Evolutionary conservation across 23 tunicate genomes (phyloP).

Genomic region (Ascidia mentula): DNA sequence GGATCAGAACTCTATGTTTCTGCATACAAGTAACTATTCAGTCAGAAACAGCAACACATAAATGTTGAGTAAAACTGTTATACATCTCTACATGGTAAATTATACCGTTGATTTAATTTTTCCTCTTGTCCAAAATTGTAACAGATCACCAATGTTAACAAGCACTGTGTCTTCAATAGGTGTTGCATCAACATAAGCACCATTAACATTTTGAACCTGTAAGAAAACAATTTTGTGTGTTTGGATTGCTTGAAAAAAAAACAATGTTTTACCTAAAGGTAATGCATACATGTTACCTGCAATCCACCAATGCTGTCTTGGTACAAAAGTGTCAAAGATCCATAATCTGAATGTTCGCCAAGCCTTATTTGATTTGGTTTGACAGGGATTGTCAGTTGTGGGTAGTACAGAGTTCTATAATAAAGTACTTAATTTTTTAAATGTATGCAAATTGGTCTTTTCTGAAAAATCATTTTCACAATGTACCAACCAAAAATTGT

Average conservation of each 20-base stretch:
- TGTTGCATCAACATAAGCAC: slow-evolving; percentile 51
- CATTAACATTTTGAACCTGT: slow-evolving; percentile 18
- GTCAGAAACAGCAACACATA: no score
- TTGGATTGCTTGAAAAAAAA: no score
- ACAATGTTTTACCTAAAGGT: no score
- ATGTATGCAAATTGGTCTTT: no score
- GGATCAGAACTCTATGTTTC: slow-evolving; percentile 42
- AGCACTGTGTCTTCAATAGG: slow-evolving; percentile 63
- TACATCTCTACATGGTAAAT: no score
- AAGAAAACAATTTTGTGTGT: neutral
- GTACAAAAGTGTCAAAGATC: slow-evolving; percentile 70
- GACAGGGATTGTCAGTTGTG: slow-evolving; percentile 37
- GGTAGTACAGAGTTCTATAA: slow-evolving; percentile 71
- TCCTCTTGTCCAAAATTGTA: slow-evolving; percentile 61
- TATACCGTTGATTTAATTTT: slow-evolving; percentile 62
- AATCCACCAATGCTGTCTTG: slow-evolving; percentile 83
- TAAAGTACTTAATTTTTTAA: no score
- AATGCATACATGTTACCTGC: slow-evolving; percentile 42
- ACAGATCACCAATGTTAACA: slow-evolving; percentile 63
- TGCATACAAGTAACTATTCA: no score
- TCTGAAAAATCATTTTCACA: no score
- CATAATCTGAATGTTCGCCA: slow-evolving; percentile 87
- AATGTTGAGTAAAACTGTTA: no score
- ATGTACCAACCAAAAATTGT: no score
- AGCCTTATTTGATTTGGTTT: slow-evolving; percentile 41